Percentiles rank a stretch among this genome's conserved stretches.
phyloP scores from a whole-genome alignment of 2,888 invertebrate species.

The Sarcophaga carnaria region DNA sequence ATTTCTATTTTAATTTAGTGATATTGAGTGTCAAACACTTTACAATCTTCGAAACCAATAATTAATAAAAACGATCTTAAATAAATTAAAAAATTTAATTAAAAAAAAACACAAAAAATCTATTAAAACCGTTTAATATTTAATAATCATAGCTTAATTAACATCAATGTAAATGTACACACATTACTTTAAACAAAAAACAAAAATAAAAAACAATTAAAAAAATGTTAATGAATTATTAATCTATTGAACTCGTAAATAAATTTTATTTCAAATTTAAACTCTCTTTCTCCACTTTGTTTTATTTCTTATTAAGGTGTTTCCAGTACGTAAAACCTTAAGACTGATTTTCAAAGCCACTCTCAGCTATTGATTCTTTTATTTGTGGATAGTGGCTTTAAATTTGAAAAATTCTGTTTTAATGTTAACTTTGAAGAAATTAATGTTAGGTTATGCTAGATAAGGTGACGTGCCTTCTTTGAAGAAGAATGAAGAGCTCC shows the following conservation, averaged over 20 bases:
- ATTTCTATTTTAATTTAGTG: slow-evolving; percentile 45
- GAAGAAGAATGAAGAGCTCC: too few species aligned
- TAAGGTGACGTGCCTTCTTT: too few species aligned
- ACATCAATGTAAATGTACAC: slow-evolving; percentile 41
- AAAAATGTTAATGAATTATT: slow-evolving; percentile 49
- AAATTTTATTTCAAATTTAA: slow-evolving; percentile 51
- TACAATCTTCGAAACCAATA: slow-evolving; percentile 50
- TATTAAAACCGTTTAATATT: slow-evolving; percentile 25
- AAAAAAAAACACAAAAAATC: slow-evolving; percentile 5
- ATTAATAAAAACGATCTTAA: slow-evolving; percentile 32
- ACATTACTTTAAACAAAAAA: slow-evolving; percentile 31
- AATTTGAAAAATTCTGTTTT: too few species aligned
- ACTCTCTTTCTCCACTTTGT: background rate
- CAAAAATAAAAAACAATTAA: background rate
- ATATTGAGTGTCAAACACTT: slow-evolving; percentile 68
- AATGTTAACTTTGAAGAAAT: too few species aligned
- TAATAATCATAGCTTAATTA: slow-evolving; percentile 28
- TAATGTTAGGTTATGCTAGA: too few species aligned
- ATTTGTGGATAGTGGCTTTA: too few species aligned
- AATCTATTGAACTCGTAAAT: slow-evolving; percentile 39
- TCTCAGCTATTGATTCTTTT: too few species aligned
- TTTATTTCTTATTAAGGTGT: background rate
- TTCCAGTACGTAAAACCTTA: too few species aligned
- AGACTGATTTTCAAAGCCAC: too few species aligned
- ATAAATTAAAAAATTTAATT: background rate